These are phyloP conservation scores for Capreolus pygargus DNA, from an alignment of 2,113 vertebrate species.

Conservation along the genomic window DNA sequence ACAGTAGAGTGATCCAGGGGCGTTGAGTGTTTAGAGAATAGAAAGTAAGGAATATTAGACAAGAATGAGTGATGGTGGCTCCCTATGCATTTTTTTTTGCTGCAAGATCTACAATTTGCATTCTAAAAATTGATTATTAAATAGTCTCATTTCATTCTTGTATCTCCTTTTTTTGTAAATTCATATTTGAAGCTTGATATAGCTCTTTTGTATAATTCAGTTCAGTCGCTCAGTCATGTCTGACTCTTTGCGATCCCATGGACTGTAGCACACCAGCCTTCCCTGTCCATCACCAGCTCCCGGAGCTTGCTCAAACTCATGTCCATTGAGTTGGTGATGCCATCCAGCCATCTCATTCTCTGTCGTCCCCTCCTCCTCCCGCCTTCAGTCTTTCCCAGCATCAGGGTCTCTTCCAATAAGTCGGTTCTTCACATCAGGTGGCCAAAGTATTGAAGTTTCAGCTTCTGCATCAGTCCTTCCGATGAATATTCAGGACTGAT, in stretches of 20 bases:
- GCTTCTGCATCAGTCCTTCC: not conserved
- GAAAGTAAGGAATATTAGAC: not conserved
- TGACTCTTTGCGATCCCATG: rapidly evolving
- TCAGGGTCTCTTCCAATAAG: not conserved
- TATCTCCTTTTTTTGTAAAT: not conserved
- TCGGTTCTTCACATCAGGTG: not conserved
- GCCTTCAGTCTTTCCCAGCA: not conserved
- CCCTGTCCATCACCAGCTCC: not conserved
- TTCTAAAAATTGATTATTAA: not conserved
- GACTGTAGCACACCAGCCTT: not conserved
- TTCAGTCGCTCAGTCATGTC: not conserved
- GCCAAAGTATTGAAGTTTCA: not conserved
- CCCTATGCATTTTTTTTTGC: not conserved
- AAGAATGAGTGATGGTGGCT: not conserved
- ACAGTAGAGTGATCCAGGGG: not conserved
- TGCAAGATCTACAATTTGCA: not conserved
- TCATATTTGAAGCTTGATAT: not conserved
- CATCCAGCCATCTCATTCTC: not conserved
- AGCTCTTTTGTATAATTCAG: not conserved
- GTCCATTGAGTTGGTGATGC: not conserved
- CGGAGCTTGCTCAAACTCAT: not conserved
- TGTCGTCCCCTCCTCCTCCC: not conserved
- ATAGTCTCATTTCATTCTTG: not conserved
- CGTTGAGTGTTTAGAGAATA: not conserved
- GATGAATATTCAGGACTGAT: not conserved